A percentile compares a stretch with the other conserved stretches of the same genome.
Conservation (phyloP, 2,113 vertebrate species). For the Poecile atricapillus region DNA sequence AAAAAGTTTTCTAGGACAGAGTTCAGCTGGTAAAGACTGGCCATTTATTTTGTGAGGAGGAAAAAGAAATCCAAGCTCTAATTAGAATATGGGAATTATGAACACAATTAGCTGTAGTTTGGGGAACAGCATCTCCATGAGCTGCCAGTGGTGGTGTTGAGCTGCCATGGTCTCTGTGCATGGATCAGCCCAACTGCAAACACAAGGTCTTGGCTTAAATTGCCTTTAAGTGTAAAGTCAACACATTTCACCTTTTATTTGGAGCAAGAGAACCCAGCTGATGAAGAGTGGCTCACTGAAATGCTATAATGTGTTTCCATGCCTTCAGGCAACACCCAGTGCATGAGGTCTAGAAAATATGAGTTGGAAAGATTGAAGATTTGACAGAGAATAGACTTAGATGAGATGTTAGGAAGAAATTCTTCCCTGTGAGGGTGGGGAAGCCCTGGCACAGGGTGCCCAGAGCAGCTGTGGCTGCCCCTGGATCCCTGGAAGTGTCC, state of each 20-base stretch:
- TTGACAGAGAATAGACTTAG: not conserved
- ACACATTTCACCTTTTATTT: not conserved
- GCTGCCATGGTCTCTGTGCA: not conserved
- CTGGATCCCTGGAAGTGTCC: not conserved
- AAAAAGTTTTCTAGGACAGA: conserved; percentile 14
- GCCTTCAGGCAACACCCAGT: not conserved
- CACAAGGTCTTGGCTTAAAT: not conserved
- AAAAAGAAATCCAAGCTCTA: not conserved
- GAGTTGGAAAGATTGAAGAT: not conserved
- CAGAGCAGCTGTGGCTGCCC: not conserved
- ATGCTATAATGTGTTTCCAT: not conserved
- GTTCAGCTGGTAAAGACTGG: not conserved
- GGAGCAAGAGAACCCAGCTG: not conserved
- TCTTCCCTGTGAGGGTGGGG: fast-evolving
- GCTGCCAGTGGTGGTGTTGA: not conserved
- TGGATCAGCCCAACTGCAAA: not conserved
- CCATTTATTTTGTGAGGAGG: not conserved
- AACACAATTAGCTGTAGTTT: not conserved
- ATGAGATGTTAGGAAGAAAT: not conserved
- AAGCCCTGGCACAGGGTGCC: not conserved
- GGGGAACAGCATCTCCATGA: not conserved
- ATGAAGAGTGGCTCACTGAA: not conserved
- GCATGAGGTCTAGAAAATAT: not conserved
- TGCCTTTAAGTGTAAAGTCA: not conserved
- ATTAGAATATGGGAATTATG: not conserved